These are phyloP conservation scores for Burhinus bistriatus DNA, from an alignment of 2,113 vertebrate species.

Conservation along the genomic window DNA sequence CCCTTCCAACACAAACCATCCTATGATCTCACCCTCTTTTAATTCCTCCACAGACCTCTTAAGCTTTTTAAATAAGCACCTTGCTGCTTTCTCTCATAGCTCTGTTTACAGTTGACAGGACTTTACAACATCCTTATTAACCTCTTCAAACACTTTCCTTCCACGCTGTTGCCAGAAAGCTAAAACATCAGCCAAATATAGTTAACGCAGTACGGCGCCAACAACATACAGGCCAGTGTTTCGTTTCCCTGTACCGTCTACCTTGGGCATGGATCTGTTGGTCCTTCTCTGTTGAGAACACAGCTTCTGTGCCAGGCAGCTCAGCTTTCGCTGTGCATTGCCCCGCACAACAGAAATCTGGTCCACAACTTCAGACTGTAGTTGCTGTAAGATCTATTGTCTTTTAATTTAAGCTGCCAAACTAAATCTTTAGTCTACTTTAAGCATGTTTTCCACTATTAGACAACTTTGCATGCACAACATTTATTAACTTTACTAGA, in stretches of 20 bases:
- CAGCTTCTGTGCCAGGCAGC: too few species aligned
- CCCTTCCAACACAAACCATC: background rate
- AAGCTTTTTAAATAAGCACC: background rate
- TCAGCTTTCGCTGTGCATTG: background rate
- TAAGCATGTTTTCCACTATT: accelerated
- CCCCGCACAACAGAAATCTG: background rate
- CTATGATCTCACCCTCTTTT: background rate
- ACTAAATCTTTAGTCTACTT: background rate
- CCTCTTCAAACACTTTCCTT: background rate
- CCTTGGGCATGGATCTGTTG: background rate
- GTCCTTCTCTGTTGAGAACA: background rate
- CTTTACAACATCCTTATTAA: background rate
- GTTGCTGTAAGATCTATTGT: accelerated
- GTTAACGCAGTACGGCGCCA: background rate
- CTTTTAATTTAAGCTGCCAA: background rate
- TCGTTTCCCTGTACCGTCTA: background rate
- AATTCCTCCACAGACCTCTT: background rate
- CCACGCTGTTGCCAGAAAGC: background rate
- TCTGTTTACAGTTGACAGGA: background rate
- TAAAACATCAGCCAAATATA: background rate
- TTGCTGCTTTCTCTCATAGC: background rate
- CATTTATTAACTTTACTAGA: accelerated
- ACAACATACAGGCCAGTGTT: background rate
- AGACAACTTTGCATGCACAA: accelerated
- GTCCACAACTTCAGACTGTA: accelerated